phyloP scores from a whole-genome alignment of 2,797 vertebrate genomes.

The Thamnophis elegans region DNA sequence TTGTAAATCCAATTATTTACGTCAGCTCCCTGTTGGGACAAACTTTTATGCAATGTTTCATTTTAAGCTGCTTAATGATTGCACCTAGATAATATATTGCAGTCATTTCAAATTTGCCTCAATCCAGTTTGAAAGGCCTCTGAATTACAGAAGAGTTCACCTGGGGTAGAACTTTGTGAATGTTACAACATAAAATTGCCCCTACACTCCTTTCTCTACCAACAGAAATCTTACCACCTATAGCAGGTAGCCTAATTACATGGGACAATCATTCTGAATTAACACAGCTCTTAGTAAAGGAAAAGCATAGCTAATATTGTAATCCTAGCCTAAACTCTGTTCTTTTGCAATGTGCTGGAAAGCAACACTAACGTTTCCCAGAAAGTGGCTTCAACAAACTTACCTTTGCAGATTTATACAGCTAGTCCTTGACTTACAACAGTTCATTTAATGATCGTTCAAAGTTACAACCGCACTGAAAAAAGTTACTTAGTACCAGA shows the following conservation, averaged over 20 bases:
- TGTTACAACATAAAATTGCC: not conserved
- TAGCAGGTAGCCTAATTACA: not conserved
- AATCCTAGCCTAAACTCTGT: slow-evolving; percentile 29
- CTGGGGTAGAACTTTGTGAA: not conserved
- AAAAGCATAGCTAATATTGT: slow-evolving; percentile 18
- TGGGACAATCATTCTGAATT: slow-evolving; percentile 50
- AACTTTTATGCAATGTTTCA: not conserved
- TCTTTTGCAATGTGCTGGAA: slow-evolving; percentile 19
- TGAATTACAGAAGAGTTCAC: not conserved
- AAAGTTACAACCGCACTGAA: not conserved
- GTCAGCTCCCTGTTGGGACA: not conserved
- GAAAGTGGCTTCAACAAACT: not conserved
- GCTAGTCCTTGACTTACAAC: not conserved
- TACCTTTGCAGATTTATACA: not conserved
- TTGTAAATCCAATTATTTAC: not conserved
- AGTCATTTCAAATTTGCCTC: not conserved
- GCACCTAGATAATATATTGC: not conserved
- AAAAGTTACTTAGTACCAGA: not conserved
- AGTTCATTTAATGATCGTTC: not conserved
- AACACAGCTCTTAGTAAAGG: slow-evolving; percentile 49
- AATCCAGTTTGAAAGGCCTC: not conserved
- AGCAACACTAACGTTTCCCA: not conserved
- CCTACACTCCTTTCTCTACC: slow-evolving; percentile 15
- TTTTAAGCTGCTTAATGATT: slow-evolving; percentile 3
- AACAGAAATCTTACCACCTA: slow-evolving; percentile 14